These are phyloP conservation scores for Panthera tigris DNA, from an alignment of 2,113 vertebrate genomes.

Conservation along the genomic window DNA sequence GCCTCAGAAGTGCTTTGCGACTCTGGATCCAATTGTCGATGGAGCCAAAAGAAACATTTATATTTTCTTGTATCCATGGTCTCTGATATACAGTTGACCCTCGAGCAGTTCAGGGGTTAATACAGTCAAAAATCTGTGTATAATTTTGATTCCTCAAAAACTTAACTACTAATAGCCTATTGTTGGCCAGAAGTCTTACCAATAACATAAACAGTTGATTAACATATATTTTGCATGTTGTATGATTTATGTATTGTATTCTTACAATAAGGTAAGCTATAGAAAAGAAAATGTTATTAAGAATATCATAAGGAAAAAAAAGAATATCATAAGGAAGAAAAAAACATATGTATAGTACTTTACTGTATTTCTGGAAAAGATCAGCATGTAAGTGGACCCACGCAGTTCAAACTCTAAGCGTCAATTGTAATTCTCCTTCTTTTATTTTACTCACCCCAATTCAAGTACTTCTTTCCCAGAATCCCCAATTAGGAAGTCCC, in stretches of 20 bases:
- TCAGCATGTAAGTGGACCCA: not conserved
- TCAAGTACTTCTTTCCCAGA: not conserved
- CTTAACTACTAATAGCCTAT: not conserved
- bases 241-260: not conserved
- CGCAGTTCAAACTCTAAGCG: not conserved
- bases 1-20: not conserved
- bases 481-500: not conserved
- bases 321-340: not conserved
- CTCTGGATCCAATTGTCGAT: not conserved
- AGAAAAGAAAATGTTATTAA: not conserved
- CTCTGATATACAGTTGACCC: not conserved
- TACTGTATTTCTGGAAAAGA: not conserved
- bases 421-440: not conserved
- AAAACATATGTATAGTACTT: not conserved
- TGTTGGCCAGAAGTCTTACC: not conserved
- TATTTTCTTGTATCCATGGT: not conserved
- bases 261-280: not conserved
- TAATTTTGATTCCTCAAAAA: not conserved
- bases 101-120: not conserved
- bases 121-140: not conserved
- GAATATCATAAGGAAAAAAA: not conserved
- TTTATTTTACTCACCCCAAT: not conserved
- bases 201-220: not conserved
- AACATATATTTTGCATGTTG: not conserved
- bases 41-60: not conserved